Conservation (phyloP, 2,113 vertebrate species). For the Monarcha castaneiventris region DNA sequence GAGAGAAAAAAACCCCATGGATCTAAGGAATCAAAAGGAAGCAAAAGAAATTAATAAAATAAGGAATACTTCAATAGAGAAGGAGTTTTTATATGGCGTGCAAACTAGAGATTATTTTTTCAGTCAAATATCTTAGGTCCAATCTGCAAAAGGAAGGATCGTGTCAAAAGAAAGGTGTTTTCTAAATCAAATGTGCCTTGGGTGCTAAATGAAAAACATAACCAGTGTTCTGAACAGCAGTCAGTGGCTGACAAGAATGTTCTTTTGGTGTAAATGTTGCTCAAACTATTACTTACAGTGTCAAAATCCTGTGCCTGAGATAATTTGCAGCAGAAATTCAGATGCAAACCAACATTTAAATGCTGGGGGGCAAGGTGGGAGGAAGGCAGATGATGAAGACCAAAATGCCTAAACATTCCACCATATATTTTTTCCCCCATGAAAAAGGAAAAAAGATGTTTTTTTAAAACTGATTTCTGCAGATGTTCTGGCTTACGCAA, state of each 20-base stretch:
- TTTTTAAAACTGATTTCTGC: background rate
- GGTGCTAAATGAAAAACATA: background rate
- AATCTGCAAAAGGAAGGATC: background rate
- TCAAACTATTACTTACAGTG: background rate
- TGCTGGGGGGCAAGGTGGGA: background rate
- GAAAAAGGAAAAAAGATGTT: background rate
- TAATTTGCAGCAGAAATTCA: background rate
- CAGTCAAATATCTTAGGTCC: background rate
- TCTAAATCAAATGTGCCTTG: background rate
- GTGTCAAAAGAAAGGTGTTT: background rate
- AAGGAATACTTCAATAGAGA: background rate
- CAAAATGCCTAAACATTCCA: background rate
- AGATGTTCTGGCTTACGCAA: background rate
- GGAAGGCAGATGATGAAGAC: background rate
- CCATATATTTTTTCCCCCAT: background rate
- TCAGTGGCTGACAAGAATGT: background rate
- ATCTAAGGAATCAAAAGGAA: constrained; percentile 50
- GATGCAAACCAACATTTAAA: background rate
- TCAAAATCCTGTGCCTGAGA: background rate
- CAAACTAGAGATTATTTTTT: background rate
- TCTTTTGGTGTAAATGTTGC: background rate
- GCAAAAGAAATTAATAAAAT: background rate
- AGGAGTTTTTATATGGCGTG: background rate
- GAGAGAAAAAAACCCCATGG: constrained; percentile 44
- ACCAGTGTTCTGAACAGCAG: background rate